A percentile compares a stretch with the other conserved stretches of the same genome.
phyloP scores from a whole-genome alignment of 2,113 vertebrate species.

The Pseudopipra pipra region DNA sequence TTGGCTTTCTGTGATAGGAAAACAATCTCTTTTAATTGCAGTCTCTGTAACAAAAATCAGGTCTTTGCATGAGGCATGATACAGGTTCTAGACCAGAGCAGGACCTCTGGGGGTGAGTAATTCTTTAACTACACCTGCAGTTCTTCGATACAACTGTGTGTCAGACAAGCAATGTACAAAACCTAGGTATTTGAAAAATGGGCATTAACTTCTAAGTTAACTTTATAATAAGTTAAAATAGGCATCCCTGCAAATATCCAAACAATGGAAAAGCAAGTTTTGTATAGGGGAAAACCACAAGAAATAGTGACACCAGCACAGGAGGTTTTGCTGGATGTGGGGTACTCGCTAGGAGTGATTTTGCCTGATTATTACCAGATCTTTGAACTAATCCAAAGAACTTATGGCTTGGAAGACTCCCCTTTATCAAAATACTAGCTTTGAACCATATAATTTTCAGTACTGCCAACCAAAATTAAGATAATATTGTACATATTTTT shows the following conservation, averaged over 20 bases:
- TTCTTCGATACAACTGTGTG: neutral
- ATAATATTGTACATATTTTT: neutral
- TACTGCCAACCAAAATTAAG: neutral
- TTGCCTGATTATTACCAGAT: neutral
- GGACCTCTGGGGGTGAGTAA: neutral
- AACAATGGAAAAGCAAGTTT: neutral
- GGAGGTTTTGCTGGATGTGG: neutral
- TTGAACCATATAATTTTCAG: neutral
- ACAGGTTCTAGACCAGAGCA: neutral
- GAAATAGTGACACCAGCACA: neutral
- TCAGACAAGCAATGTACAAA: neutral
- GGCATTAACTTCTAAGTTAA: neutral
- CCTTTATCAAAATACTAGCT: neutral
- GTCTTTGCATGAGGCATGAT: neutral
- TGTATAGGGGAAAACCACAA: neutral
- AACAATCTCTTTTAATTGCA: neutral
- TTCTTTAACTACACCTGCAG: neutral
- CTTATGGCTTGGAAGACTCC: neutral
- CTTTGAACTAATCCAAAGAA: neutral
- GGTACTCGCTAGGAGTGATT: neutral
- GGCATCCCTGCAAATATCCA: neutral
- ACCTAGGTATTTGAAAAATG: neutral
- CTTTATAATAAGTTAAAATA: neutral
- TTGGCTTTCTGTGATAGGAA: neutral
- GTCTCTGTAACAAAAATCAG: neutral